These are phyloP conservation scores for Garrulus glandarius DNA, from an alignment of 2,797 vertebrate genomes.

Conservation along the genomic window DNA sequence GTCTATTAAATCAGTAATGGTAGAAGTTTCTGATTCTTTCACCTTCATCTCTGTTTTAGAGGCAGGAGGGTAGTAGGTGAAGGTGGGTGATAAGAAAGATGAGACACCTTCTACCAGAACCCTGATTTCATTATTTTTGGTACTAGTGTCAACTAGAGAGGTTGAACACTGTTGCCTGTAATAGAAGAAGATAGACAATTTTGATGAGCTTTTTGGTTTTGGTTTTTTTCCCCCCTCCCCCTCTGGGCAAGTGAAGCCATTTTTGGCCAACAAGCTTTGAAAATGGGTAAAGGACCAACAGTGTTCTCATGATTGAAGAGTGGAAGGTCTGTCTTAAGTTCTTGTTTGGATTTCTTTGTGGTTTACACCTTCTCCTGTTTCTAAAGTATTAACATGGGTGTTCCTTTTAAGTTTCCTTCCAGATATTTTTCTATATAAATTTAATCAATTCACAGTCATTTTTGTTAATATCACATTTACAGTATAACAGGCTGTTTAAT, in stretches of 20 bases:
- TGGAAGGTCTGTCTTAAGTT: background rate
- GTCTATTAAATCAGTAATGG: background rate
- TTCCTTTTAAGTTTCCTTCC: background rate
- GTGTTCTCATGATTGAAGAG: background rate
- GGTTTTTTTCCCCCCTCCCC: rapidly evolving
- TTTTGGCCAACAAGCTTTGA: background rate
- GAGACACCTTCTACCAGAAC: background rate
- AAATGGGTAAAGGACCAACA: background rate
- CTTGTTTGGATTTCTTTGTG: background rate
- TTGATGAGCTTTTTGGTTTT: background rate
- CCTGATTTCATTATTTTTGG: background rate
- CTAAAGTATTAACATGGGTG: background rate
- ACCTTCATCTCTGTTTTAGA: background rate
- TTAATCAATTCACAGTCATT: background rate
- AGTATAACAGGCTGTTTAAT: background rate
- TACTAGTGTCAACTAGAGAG: background rate
- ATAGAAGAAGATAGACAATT: background rate
- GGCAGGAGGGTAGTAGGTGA: background rate
- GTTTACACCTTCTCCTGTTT: background rate
- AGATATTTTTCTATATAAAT: background rate
- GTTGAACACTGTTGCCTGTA: background rate
- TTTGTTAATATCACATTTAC: background rate
- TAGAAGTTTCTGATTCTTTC: background rate
- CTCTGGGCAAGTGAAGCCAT: background rate
- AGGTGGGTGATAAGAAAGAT: background rate